Percentiles rank a stretch among this genome's conserved stretches.
Evolutionary conservation across 2,113 vertebrate genomes (phyloP).

Genomic region (Lanius collurio): DNA sequence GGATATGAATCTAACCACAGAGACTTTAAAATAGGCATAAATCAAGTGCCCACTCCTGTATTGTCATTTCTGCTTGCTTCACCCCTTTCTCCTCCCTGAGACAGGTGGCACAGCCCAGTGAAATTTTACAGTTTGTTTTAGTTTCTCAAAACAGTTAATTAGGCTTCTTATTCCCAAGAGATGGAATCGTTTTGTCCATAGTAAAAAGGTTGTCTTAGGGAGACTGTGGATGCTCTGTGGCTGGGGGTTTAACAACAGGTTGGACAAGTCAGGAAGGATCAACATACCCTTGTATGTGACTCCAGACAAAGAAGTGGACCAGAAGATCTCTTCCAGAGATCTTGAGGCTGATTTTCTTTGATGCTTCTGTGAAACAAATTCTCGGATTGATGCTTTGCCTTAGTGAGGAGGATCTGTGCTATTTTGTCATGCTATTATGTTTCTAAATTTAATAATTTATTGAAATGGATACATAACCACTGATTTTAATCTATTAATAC

Average conservation of each 20-base stretch:
- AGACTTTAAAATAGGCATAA: background rate
- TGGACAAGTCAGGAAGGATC: background rate
- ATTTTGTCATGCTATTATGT: background rate
- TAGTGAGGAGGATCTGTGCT: background rate
- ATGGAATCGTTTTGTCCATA: background rate
- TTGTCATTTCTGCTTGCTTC: background rate
- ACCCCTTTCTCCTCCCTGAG: background rate
- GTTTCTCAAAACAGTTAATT: background rate
- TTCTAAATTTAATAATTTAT: background rate
- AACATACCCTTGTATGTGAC: background rate
- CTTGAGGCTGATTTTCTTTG: background rate
- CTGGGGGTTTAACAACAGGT: background rate
- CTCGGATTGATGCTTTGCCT: background rate
- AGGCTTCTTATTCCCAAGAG: background rate
- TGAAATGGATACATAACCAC: background rate
- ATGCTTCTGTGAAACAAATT: background rate
- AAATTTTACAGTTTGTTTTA: background rate
- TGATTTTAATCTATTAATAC: background rate
- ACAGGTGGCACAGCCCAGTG: background rate
- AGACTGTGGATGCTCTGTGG: background rate
- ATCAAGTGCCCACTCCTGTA: background rate
- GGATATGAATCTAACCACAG: background rate
- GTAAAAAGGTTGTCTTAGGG: background rate
- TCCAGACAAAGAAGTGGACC: background rate
- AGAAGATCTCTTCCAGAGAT: background rate